phyloP scores from a whole-genome alignment of 2,113 vertebrate species.

The Chloropsis hardwickii region DNA sequence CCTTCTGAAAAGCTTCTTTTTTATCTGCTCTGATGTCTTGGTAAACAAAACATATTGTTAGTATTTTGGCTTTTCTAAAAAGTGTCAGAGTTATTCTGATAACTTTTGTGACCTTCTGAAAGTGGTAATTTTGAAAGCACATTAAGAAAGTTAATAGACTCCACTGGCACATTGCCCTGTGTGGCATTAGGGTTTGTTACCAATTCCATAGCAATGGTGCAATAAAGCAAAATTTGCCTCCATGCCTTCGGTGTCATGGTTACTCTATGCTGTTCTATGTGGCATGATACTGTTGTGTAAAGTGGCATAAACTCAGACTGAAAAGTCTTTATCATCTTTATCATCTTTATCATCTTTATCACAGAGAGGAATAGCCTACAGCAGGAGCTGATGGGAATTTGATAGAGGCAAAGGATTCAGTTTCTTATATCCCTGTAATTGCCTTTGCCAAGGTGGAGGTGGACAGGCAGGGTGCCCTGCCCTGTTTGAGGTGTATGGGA shows the following conservation, averaged over 20 bases:
- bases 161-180: background rate
- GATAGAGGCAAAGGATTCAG: background rate
- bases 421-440: background rate
- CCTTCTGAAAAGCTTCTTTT: background rate
- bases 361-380: background rate
- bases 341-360: no score
- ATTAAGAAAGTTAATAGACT: background rate
- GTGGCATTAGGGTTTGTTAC: background rate
- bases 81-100: background rate
- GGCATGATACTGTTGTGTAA: background rate
- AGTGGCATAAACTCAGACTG: background rate
- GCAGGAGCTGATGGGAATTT: background rate
- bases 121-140: background rate
- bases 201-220: background rate
- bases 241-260: background rate
- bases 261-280: background rate
- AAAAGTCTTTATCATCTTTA: no score
- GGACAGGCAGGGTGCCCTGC: background rate
- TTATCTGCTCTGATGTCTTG: background rate
- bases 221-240: background rate
- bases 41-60: background rate
- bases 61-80: background rate
- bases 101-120: background rate
- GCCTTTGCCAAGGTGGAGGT: background rate
- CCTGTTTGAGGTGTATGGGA: background rate